A percentile compares a stretch with the other conserved stretches of the same genome.
These are phyloP conservation scores for Nomada lathburiana DNA, from an alignment of 2,888 invertebrate species.

Conservation along the genomic window DNA sequence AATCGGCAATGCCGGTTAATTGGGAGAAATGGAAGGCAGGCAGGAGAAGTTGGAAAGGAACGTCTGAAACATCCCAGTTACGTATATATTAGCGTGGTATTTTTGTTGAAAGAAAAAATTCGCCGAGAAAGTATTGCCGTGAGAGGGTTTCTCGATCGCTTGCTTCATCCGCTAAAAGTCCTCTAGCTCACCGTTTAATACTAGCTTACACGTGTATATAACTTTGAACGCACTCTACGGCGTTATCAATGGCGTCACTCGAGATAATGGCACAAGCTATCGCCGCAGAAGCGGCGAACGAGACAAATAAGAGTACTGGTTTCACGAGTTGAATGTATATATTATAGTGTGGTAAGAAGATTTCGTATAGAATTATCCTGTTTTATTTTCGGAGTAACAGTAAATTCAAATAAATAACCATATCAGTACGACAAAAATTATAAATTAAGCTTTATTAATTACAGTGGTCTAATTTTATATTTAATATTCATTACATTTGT, in stretches of 20 bases:
- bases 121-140: constrained; percentile 43
- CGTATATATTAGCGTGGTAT: constrained; percentile 28
- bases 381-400: neutral
- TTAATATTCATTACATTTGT: no score
- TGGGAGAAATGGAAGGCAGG: neutral
- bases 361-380: no score
- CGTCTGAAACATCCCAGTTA: constrained; percentile 28
- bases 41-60: constrained; percentile 33
- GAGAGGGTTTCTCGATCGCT: constrained; percentile 14
- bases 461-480: no score
- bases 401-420: neutral
- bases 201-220: neutral
- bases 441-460: no score
- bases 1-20: constrained; percentile 27
- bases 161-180: constrained; percentile 33
- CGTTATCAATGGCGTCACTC: constrained; percentile 40
- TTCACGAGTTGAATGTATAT: constrained; percentile 12
- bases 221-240: constrained; percentile 16
- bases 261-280: constrained; percentile 50
- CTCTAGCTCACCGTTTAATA: constrained; percentile 14
- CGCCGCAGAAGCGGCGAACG: constrained; percentile 27
- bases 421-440: no score
- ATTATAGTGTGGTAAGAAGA: no score
- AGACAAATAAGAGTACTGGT: constrained; percentile 32
- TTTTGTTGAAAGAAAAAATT: constrained; percentile 37